Evolutionary conservation across 2,888 invertebrate species (phyloP), one percentile per base, ranked within the genome.

Genomic region (Acheta domesticus): DNA sequence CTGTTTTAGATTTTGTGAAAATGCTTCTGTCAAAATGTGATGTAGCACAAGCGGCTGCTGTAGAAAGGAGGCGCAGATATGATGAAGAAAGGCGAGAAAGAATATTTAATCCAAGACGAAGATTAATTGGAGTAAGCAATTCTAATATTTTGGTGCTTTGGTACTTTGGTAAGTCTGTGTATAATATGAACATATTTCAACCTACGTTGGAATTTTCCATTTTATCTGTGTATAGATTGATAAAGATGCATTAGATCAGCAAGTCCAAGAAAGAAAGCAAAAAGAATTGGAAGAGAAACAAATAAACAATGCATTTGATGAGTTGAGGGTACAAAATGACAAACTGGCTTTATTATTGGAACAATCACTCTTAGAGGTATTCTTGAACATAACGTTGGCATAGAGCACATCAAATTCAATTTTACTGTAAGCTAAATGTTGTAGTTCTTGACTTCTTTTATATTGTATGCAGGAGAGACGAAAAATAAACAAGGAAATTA

Each of bases 61-160:
- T 96, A 82, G 93, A 95, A 85, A 91, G 93, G 82, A 90, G 93
- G 74, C 89, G 93, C 79, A 92, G 91, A 83, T 90, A 91, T 84
- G 96, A 97, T 87, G 92, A 94, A 82, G 93, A 94, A 84, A 89
- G 96, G 82, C 92, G 94, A 84, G 88, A 89, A 78, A 88, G 96
- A 83, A 96, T 97, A 83, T 96, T 97, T 86, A 94, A 96, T 89
- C 92, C 95, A 2, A 91, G 93, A 83, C 89, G 91, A 83, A 90
- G 97, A 83, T 90, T 93, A 81, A 94, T 95, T 86, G 97, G 96
- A 83, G 96, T 96, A 88, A 90, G 89, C 85, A 74, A 48, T 20
- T 48, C 4, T 62, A 62, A n/a, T n/a, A n/a, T n/a, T n/a, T n/a
- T n/a, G 19, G 11, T 48, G 8, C n/a, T 48, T 50, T 1, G 19